Evolutionary conservation across 2,113 vertebrate genomes (phyloP).

Genomic region (Urocolius indicus): DNA sequence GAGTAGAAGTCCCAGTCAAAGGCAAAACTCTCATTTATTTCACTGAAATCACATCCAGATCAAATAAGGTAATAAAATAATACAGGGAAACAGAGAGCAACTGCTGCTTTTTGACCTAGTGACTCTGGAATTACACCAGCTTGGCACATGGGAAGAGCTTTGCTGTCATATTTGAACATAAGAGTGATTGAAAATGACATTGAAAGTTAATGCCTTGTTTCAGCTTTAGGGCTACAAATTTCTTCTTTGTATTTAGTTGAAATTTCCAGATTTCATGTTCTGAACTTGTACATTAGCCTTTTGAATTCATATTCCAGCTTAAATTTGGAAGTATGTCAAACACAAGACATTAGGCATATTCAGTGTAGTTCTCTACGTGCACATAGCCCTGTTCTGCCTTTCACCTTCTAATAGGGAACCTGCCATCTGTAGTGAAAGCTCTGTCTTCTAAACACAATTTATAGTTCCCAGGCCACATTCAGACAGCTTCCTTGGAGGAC

Average conservation of each 20-base stretch:
- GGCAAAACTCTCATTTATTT: neutral
- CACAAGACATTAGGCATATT: slow-evolving; percentile 35
- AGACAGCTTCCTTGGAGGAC: slow-evolving; percentile 41
- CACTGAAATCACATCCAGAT: neutral
- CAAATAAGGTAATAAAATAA: neutral
- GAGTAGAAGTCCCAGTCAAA: neutral
- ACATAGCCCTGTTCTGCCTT: slow-evolving; percentile 16
- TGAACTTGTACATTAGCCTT: neutral
- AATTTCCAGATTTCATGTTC: slow-evolving; percentile 5
- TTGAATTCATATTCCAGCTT: neutral
- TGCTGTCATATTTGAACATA: neutral
- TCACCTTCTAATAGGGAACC: slow-evolving; percentile 4
- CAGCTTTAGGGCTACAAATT: neutral
- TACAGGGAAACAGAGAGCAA: neutral
- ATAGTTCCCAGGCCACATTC: slow-evolving; percentile 3
- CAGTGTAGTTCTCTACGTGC: neutral
- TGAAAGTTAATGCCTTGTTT: neutral
- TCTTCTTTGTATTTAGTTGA: neutral
- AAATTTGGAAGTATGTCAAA: neutral
- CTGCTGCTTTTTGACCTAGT: neutral
- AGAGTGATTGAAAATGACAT: neutral
- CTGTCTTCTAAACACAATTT: slow-evolving; percentile 45
- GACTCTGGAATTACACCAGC: neutral
- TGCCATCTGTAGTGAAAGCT: slow-evolving; percentile 38
- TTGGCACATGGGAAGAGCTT: neutral